These are phyloP conservation scores for Papilio demoleus DNA, from an alignment of 2,888 invertebrate species.

Conservation along the genomic window DNA sequence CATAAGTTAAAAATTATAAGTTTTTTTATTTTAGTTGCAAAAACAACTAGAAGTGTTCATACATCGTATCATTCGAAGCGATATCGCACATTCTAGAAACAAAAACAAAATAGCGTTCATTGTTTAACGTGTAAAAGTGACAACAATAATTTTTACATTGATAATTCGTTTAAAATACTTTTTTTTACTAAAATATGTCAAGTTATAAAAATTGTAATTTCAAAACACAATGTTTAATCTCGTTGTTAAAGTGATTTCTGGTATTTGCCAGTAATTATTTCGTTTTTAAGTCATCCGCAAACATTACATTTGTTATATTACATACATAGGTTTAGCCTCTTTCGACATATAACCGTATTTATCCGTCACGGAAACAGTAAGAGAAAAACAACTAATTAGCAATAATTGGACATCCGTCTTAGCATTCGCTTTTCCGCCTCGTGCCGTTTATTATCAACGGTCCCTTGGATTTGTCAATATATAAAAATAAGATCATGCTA, in stretches of 20 bases:
- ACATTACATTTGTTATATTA: too few species aligned
- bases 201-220: not conserved
- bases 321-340: slow-evolving; percentile 1
- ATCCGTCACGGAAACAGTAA: not conserved
- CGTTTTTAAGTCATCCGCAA: not conserved
- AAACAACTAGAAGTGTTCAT: not conserved
- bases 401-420: not conserved
- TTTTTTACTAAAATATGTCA: not conserved
- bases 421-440: not conserved
- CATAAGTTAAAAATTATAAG: too few species aligned
- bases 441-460: not conserved
- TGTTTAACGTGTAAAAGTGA: not conserved
- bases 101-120: slow-evolving; percentile 5
- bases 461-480: not conserved
- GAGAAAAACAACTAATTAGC: not conserved
- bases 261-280: not conserved
- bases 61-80: slow-evolving; percentile 27
- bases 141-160: slow-evolving; percentile 1
- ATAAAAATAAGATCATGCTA: not conserved
- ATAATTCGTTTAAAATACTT: not conserved
- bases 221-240: not conserved
- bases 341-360: not conserved
- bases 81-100: slow-evolving; percentile 2
- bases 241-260: too few species aligned
- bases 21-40: too few species aligned